Evolutionary conservation across 2,888 invertebrate genomes (phyloP), one percentile per base, ranked within the genome.

Genomic region (Pollenia amentaria): DNA sequence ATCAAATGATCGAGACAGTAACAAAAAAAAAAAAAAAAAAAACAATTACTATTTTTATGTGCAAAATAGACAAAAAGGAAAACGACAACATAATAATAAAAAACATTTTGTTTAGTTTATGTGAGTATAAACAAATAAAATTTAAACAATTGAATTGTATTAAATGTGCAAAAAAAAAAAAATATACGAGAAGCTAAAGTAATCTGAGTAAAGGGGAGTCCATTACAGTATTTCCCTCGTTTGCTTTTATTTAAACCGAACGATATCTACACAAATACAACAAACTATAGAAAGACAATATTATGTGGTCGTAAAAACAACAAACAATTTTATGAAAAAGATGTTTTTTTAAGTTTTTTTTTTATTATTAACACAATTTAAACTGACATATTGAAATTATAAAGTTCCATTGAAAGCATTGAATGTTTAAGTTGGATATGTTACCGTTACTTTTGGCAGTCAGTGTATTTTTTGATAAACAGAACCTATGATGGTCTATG

Each of bases 61-160:
- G 64, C 44, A 44, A 77, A 67, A 77, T 67, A 46, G 21, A 77
- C 14, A 67, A 67, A 67, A 46, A 21, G 46, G 16, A 55, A 67
- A 46, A 21, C 12, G 40, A 65, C n/a, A 65, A 29, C 55, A 21
- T 55, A 16, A 55, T 65, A 67, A 60, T 62, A 75, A 48, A 57
- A 42, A 51, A 60, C 51, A 60, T 75, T 69, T 81, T 73, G 55
- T 57, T 72, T 53, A 69, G 60, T 69, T 81, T 81, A 65, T 64
- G 38, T 38, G 53, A 46, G 29, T 73, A 69, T 60, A 60, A 60
- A 72, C 65, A 18, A n/a, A 65, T 29, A 73, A 75, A 38, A 80
- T 80, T 55, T 69, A 82, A 76, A 62, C 62, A 76, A 70, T 62
- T 69, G 69, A 44, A 53, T 53, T 69, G 53, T 69, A 73, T 46